These are phyloP conservation scores for Oryzias sinensis DNA, from an alignment of 2,797 vertebrate species.

Conservation along the genomic window DNA sequence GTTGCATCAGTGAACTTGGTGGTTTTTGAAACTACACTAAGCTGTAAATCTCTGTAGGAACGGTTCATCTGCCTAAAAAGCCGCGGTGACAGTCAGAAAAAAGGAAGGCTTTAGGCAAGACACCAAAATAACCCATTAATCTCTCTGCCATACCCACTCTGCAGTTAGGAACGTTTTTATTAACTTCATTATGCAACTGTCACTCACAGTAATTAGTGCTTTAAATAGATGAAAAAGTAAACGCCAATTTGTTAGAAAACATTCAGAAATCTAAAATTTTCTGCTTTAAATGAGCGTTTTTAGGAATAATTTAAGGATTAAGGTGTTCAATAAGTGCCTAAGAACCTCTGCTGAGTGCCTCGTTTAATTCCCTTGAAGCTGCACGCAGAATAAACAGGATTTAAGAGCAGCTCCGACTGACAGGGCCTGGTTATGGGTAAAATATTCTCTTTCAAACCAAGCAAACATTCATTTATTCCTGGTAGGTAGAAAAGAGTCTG, in stretches of 20 bases:
- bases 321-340: too few relatives aligned
- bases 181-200: not conserved
- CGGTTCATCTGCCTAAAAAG: too few relatives aligned
- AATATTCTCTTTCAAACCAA: constrained; percentile 12
- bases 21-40: too few relatives aligned
- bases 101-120: not conserved
- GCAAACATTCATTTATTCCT: constrained; percentile 27
- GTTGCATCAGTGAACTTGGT: too few relatives aligned
- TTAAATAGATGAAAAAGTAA: not conserved
- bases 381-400: constrained; percentile 13
- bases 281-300: too few relatives aligned
- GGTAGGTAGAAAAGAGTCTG: constrained; percentile 27
- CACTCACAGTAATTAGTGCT: not conserved
- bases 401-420: constrained; percentile 19
- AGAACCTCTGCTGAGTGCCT: too few relatives aligned
- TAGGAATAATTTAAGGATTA: too few relatives aligned
- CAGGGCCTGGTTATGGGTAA: constrained; percentile 10
- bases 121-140: not conserved
- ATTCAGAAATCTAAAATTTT: too few relatives aligned
- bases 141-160: not conserved
- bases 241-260: too few relatives aligned
- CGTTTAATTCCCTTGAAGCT: constrained; percentile 1
- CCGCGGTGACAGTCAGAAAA: too few relatives aligned
- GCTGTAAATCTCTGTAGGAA: too few relatives aligned
- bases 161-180: not conserved